phyloP scores from a whole-genome alignment of 2,797 vertebrate species.

The Falco peregrinus region DNA sequence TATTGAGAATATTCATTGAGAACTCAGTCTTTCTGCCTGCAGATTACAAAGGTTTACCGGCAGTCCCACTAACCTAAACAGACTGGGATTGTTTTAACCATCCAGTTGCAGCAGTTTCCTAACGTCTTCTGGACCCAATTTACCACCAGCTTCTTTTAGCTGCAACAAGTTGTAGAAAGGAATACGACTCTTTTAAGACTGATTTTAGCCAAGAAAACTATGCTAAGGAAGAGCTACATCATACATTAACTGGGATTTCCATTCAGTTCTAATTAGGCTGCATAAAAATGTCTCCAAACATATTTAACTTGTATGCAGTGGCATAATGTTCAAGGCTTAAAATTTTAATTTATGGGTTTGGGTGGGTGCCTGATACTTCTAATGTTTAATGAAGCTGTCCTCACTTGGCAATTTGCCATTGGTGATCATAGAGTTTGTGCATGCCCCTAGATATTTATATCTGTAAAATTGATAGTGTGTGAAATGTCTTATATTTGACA shows the following conservation, averaged over 20 bases:
- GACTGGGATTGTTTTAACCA: neutral
- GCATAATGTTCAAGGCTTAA: slow-evolving; percentile 21
- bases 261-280: slow-evolving; percentile 53
- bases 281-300: slow-evolving; percentile 50
- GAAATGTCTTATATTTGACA: slow-evolving; percentile 63
- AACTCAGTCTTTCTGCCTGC: neutral
- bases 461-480: slow-evolving; percentile 58
- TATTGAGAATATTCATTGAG: slow-evolving; percentile 20
- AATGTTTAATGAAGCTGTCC: slow-evolving; percentile 58
- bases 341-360: slow-evolving; percentile 58
- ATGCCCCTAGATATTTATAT: slow-evolving; percentile 57
- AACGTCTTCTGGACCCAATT: neutral
- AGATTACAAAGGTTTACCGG: slow-evolving; percentile 18
- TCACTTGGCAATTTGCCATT: slow-evolving; percentile 55
- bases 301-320: slow-evolving; percentile 30
- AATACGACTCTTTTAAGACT: slow-evolving; percentile 18
- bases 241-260: slow-evolving; percentile 39
- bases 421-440: slow-evolving; percentile 41
- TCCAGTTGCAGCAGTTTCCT: neutral
- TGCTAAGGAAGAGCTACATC: slow-evolving; percentile 1
- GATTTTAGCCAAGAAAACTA: slow-evolving; percentile 42
- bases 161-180: slow-evolving; percentile 48
- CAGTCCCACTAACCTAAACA: neutral
- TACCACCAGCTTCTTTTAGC: slow-evolving; percentile 12
- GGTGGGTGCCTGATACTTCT: slow-evolving; percentile 43